Evolutionary conservation across 2,888 invertebrate species (phyloP).

Genomic region (Drosophila imparisetae): DNA sequence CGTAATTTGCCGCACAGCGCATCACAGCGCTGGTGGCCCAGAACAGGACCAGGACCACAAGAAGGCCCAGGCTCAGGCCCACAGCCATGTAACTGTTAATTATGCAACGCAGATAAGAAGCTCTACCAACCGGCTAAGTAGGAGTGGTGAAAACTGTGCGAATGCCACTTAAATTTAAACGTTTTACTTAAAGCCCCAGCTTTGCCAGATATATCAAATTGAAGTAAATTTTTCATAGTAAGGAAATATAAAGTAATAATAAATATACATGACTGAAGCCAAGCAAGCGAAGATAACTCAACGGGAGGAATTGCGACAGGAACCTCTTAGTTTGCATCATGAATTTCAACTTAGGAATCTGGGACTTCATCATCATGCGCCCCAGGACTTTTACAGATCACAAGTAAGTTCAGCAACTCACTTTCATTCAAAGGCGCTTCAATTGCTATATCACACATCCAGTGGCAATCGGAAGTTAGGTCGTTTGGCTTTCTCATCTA

Average conservation of each 20-base stretch:
- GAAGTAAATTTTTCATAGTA: constrained; percentile 11
- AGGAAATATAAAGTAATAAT: neutral
- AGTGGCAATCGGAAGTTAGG: constrained; percentile 52
- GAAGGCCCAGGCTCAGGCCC: constrained; percentile 16
- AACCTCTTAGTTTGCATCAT: constrained; percentile 30
- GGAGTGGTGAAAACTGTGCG: constrained; percentile 7
- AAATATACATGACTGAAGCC: constrained; percentile 7
- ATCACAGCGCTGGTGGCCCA: constrained; percentile 17
- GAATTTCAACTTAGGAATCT: constrained; percentile 24
- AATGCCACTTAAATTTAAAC: constrained; percentile 29
- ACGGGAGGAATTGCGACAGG: constrained; percentile 20
- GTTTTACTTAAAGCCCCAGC: constrained; percentile 25
- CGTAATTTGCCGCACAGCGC: constrained; percentile 63
- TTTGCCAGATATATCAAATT: constrained; percentile 34
- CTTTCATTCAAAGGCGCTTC: neutral
- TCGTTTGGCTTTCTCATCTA: constrained; percentile 47
- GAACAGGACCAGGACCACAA: constrained; percentile 32
- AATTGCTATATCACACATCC: no score
- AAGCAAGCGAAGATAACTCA: neutral
- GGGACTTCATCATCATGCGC: constrained; percentile 30
- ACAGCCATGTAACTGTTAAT: constrained; percentile 69
- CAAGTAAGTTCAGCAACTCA: constrained; percentile 37
- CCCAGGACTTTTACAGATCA: constrained; percentile 48
- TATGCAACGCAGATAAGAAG: constrained; percentile 66
- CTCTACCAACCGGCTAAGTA: constrained; percentile 18